phyloP scores from a whole-genome alignment of 1,140 invertebrate species.

The Ylistrum balloti region DNA sequence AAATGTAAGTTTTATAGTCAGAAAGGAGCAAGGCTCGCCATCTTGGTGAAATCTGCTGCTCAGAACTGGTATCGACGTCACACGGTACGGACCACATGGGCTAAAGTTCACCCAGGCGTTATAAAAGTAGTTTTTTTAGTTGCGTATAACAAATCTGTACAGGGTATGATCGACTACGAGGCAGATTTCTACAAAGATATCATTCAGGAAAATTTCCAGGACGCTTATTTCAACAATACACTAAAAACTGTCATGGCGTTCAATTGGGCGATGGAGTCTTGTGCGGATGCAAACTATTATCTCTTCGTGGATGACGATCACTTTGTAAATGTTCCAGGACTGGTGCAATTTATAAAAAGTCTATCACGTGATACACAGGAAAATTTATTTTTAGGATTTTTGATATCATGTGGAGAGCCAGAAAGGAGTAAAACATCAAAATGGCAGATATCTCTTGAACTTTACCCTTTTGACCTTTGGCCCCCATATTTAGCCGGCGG shows the following conservation, averaged over 20 bases:
- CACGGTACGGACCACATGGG: slow-evolving; percentile 55
- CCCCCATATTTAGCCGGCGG: slow-evolving; percentile 77
- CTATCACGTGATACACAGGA: not conserved
- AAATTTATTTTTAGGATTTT: slow-evolving; percentile 41
- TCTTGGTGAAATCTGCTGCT: slow-evolving; percentile 57
- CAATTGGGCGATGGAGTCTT: slow-evolving; percentile 63
- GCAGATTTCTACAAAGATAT: slow-evolving; percentile 64
- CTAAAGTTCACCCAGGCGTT: not conserved
- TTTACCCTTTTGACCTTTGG: slow-evolving; percentile 74
- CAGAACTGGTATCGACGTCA: slow-evolving; percentile 51
- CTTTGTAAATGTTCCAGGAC: slow-evolving; percentile 63
- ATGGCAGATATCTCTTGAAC: slow-evolving; percentile 73
- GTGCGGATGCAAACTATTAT: slow-evolving; percentile 53
- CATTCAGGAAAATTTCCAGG: slow-evolving; percentile 70
- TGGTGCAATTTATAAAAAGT: slow-evolving; percentile 51
- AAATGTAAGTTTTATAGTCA: not conserved
- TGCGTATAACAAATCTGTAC: slow-evolving; percentile 43
- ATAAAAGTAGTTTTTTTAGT: slow-evolving; percentile 55
- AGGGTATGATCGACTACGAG: slow-evolving; percentile 53
- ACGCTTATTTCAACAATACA: slow-evolving; percentile 65
- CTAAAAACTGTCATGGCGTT: slow-evolving; percentile 68
- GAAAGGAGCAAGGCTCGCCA: not conserved
- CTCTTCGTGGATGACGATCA: slow-evolving; percentile 69
- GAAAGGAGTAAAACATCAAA: slow-evolving; percentile 50
- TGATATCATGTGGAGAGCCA: slow-evolving; percentile 25